Base-by-base conservation (phyloP, 2,888 invertebrate species). In the Drosophila nigritarsus region DNA sequence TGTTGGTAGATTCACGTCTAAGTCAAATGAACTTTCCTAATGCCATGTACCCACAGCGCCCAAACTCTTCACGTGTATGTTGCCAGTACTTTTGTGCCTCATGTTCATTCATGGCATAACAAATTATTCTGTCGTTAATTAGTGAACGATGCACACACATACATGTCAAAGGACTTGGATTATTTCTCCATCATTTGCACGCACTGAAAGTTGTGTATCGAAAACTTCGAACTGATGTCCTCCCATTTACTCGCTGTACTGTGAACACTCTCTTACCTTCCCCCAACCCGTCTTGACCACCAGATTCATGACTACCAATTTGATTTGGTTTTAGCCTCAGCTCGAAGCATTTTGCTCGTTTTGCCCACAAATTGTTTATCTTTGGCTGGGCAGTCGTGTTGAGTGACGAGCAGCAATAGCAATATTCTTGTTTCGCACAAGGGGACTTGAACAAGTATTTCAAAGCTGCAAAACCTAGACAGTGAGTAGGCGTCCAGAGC, bases 41-140 rank as follows among this genome's bases (percentile, higher is more conserved):
- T 85, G 73, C 74, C 68, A 73, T 53, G 56, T 69, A 45, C 45
- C 50, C 54, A 38, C 42, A 40, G 30, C 11, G n/a, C 38, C 50
- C 49, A 51, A 64, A 64, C 49, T 56, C 42, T 56, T 45, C 29
- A 51, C 59, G 40, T 53, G 49, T 64, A 42, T 67, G 32, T 45
- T 20, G 34, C 18, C 29, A 11, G 71, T 38, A 20, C 62, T 51
- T 65, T 58, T 34, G 53, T 20, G 59, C 36, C 59, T 67, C 54
- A 64, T 68, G 78, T 78, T 74, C 81, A 76, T 86, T 76, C 75
- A 75, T 84, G 79, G 54, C 85, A 74, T 78, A 69, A 68, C 80
- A 90, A 90, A 90, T 90, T 90, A 90, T 89, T 89, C 90, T 76
- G 88, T 87, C 90, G 90, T 87, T 87, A 87, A 87, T 87, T 87